phyloP scores from a whole-genome alignment of 1,140 invertebrate species.

The Samia ricini region DNA sequence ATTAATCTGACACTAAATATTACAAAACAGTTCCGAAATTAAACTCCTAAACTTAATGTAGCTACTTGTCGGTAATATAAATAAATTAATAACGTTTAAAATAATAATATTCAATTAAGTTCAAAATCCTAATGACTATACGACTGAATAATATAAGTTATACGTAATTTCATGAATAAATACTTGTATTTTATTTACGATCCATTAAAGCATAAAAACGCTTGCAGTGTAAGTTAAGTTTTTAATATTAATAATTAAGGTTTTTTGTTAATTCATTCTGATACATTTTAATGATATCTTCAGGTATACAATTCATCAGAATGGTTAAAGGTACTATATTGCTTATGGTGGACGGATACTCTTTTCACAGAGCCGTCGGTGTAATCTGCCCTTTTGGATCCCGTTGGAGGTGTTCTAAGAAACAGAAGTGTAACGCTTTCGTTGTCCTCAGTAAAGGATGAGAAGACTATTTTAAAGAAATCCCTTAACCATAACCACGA shows the following conservation, averaged over 20 bases:
- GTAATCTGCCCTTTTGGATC: constrained; percentile 7
- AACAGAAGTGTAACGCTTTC: constrained; percentile 35
- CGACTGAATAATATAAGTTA: too few relatives aligned
- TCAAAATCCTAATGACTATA: too few relatives aligned
- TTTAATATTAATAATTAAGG: too few relatives aligned
- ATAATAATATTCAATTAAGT: too few relatives aligned
- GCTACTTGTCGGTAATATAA: too few relatives aligned
- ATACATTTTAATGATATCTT: neutral
- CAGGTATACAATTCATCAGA: constrained; percentile 21
- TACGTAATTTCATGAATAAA: too few relatives aligned
- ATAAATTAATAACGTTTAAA: too few relatives aligned
- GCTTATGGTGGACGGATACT: constrained; percentile 34
- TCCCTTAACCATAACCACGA: neutral
- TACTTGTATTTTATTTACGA: neutral
- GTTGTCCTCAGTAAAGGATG: constrained; percentile 26
- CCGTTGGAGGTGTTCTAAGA: constrained; percentile 36
- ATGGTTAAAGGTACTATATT: constrained; percentile 21
- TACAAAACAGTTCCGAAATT: too few relatives aligned
- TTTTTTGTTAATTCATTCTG: neutral
- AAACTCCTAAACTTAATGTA: too few relatives aligned
- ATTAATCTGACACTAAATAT: too few relatives aligned
- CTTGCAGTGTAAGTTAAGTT: neutral
- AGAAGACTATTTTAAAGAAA: constrained; percentile 15
- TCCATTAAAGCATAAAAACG: neutral
- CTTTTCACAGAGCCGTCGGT: constrained; percentile 28